A percentile compares a stretch with the other conserved stretches of the same genome.
phyloP scores from a whole-genome alignment of 2,888 invertebrate species.

The Cantharis lateralis region DNA sequence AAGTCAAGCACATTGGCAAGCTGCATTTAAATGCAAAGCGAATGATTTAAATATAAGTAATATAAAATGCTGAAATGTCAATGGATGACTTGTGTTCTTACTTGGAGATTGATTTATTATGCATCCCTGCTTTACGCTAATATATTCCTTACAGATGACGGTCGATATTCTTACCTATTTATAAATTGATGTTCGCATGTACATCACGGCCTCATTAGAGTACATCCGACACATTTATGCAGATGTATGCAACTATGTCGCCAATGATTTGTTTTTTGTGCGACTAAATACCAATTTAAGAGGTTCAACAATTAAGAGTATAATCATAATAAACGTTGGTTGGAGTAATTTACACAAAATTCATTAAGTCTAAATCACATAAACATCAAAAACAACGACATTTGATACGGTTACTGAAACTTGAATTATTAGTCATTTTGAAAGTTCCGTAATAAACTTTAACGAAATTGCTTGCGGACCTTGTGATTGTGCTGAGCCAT shows the following conservation, averaged over 20 bases:
- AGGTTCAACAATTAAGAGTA: not conserved
- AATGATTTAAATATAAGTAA: conserved; percentile 51
- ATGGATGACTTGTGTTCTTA: conserved; percentile 40
- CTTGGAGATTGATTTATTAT: conserved; percentile 42
- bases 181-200: conserved; percentile 20
- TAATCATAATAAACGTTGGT: not conserved
- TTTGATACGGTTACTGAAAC: not conserved
- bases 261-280: not conserved
- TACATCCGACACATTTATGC: conserved; percentile 12
- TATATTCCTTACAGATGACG: conserved; percentile 20
- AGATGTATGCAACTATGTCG: not conserved
- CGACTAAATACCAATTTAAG: not conserved
- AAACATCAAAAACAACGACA: not conserved
- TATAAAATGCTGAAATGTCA: conserved; percentile 45
- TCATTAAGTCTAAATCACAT: not conserved
- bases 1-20: conserved; percentile 48
- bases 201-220: conserved; percentile 17
- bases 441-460: conserved; percentile 4
- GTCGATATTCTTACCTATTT: conserved; percentile 14
- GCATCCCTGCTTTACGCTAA: conserved; percentile 30
- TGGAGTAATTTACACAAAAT: not conserved
- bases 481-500: conserved; percentile 13
- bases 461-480: conserved; percentile 14
- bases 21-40: conserved; percentile 53
- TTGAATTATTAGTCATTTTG: not conserved